A percentile compares a stretch with the other conserved stretches of the same genome.
Conservation (phyloP, 1,140 invertebrate genomes). For the Drosophila hydei region DNA sequence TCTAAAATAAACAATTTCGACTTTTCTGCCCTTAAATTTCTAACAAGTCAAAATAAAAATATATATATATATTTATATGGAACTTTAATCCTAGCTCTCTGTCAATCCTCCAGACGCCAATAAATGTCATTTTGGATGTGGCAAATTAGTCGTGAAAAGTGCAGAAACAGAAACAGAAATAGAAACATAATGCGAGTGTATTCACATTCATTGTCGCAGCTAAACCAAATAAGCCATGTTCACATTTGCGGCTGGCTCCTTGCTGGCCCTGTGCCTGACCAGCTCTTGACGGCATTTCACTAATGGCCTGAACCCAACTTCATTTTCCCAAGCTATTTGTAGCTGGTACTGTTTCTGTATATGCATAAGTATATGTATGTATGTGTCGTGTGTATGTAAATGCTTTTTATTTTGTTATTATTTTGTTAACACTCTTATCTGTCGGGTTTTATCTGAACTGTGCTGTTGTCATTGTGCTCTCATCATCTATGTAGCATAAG, state of each 20-base stretch:
- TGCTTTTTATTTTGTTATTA: constrained; percentile 79
- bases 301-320: constrained; percentile 44
- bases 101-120: not conserved
- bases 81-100: constrained; percentile 5
- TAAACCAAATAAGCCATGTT: constrained; percentile 72
- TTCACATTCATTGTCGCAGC: constrained; percentile 22
- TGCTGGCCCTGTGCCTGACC: constrained; percentile 9
- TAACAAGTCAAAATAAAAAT: not conserved
- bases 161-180: constrained; percentile 11
- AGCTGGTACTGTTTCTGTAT: not conserved
- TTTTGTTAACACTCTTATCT: constrained; percentile 77
- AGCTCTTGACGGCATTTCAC: constrained; percentile 68
- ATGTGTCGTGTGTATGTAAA: constrained; percentile 52
- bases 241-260: constrained; percentile 12
- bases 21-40: not conserved
- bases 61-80: no score
- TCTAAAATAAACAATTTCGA: no score
- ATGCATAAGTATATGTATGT: not conserved
- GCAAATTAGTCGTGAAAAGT: constrained; percentile 26
- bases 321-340: constrained; percentile 3
- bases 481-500: constrained; percentile 54
- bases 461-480: constrained; percentile 37
- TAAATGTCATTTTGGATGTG: constrained; percentile 18
- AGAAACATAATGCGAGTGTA: constrained; percentile 8
- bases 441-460: constrained; percentile 46